Base-by-base conservation (phyloP, 2,797 vertebrate species). In the Tragopan temminckii region DNA sequence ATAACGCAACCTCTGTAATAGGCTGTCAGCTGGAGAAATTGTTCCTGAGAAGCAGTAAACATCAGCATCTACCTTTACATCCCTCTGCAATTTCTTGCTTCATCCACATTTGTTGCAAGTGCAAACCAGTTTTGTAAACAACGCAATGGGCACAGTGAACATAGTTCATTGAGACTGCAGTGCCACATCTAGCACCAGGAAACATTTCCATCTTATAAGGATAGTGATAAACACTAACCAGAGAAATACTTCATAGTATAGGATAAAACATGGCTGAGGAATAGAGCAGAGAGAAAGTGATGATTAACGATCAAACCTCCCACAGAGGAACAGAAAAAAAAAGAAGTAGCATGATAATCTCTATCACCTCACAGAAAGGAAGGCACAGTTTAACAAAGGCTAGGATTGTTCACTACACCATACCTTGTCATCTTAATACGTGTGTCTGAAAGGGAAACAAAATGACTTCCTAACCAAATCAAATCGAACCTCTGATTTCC, bases 21-120 rank as follows among this genome's bases (percentile, higher is more conserved):
- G n/a, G 2, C 33, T 80, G 88, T 72, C 86, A 88, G 38, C 63
- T 55, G 52, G 46, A 93, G 31, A 87, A 92, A 85, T 92, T 46
- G 35, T 82, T 92, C 64, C 42, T 81, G 81, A 70, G 61, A 46
- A 78, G 58, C 6, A 61, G 59, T 15, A 80, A 80, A 75, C 46
- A 77, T 35, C 40, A 84, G 40, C 20, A 45, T 79, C 63, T 36
- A 72, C 48, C 33, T 93, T 55, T 23, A 33, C 6, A 36, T 33
- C 35, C 13, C 31, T 72, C 29, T 90, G 46, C 43, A 83, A 46
- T 85, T 93, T 81, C 40, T 83, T 59, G 63, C 15, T 75, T 87
- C 50, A 55, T 57, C 66, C 87, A 69, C 7, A 29, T 78, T 76
- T 67, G 33, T 29, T 69, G 16, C 38, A 76, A 92, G 46, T 19